A percentile compares a stretch with the other conserved stretches of the same genome.
These are phyloP conservation scores for Metopolophium dirhodum DNA, from an alignment of 1,140 invertebrate genomes.

Conservation along the genomic window DNA sequence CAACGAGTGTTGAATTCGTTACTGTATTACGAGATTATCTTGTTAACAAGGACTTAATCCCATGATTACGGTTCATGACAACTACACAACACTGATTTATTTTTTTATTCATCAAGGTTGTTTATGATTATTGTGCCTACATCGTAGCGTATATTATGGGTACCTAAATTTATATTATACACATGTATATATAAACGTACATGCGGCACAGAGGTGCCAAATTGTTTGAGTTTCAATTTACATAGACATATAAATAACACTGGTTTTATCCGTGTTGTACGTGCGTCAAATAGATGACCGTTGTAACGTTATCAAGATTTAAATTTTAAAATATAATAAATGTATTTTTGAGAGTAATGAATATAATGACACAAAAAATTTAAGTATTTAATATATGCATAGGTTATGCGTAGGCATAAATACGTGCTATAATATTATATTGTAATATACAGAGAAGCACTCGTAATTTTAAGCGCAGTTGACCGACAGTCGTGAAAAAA, in stretches of 20 bases:
- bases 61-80: constrained; percentile 11
- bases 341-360: background rate
- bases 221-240: background rate
- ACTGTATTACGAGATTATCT: constrained; percentile 29
- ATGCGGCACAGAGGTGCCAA: background rate
- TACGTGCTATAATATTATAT: background rate
- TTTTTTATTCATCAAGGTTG: background rate
- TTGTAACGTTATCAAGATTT: background rate
- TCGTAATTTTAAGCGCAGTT: background rate
- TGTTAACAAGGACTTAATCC: constrained; percentile 31
- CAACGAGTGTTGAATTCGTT: background rate
- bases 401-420: background rate
- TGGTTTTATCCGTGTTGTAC: background rate
- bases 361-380: background rate
- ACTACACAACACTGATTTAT: background rate
- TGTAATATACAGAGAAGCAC: background rate
- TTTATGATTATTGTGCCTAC: constrained; percentile 1
- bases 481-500: background rate
- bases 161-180: background rate
- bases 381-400: background rate
- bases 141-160: background rate
- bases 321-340: background rate
- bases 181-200: background rate
- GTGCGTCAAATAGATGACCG: background rate
- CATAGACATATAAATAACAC: background rate